Base-by-base conservation (phyloP, 2,113 vertebrate genomes). In the Corynorhinus townsendii region DNA sequence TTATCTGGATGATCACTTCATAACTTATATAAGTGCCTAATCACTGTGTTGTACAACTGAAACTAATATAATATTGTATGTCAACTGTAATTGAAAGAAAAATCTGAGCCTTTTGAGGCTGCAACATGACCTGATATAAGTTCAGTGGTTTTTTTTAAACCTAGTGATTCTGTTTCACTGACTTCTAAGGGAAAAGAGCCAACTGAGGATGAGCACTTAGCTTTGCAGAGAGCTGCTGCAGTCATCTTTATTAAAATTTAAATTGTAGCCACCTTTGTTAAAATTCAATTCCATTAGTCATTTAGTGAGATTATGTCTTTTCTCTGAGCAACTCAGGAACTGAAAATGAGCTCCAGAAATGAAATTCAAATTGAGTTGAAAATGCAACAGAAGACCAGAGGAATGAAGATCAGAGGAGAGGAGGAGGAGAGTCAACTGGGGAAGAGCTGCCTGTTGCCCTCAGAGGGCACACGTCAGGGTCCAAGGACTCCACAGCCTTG, bases 191-290 rank as follows among this genome's bases (percentile, higher is more conserved):
- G 33, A 73, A 52, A 91, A 38, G 12, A 11, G 10, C 54, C 28
- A 91, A 81, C 35, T 43, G 26, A 71, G 28, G 9, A 40, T 43
- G 17, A 86, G 45, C 52, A 89, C 73, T 93, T 82, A 86, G 38
- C 54, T 89, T 91, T 86, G 76, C 79, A 80, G 35, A 86, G 22
- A 87, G 28, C 9, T 16, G 24, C 10, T 71, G 40, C 24, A 38
- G 30, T 72, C 35, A 43, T 86, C 35, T 93, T 64, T 64, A 89
- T 86, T 66, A 84, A 93, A 91, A 95, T 54, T 79, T 80, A 88
- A 88, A 75, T 12, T 15, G 22, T 30, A 86, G 47, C 86, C 64
- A 54, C 16, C 15, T 81, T 95, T 93, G n/a, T 59, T 90, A 77
- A 92, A 92, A 56, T 86, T 64, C 64, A 45, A 10, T 79, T 73